These are phyloP conservation scores for Chrysomela aeneicollis DNA, from an alignment of 2,888 invertebrate genomes.

Conservation along the genomic window DNA sequence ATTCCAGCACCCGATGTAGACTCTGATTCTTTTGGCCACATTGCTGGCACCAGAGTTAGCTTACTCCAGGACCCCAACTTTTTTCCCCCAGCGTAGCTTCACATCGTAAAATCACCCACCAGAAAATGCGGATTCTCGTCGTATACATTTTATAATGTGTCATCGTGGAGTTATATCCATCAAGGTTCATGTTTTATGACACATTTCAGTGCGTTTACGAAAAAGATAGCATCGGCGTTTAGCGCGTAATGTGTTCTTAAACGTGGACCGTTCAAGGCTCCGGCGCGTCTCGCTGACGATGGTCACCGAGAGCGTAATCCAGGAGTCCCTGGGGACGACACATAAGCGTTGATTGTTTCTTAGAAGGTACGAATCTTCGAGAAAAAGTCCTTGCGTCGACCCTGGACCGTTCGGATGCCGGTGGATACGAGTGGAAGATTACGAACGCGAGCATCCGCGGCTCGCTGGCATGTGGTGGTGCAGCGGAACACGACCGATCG, in stretches of 20 bases:
- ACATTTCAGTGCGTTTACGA: not conserved
- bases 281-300: not conserved
- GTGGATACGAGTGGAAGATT: no score
- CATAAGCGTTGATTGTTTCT: not conserved
- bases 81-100: not conserved
- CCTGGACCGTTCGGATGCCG: no score
- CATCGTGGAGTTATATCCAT: slow-evolving; percentile 17
- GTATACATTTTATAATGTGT: slow-evolving; percentile 28
- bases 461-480: no score
- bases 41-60: no score
- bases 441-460: no score
- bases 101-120: slow-evolving; percentile 29
- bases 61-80: not conserved
- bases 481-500: no score
- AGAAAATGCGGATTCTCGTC: slow-evolving; percentile 25
- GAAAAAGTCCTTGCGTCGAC: not conserved
- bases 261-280: slow-evolving; percentile 15
- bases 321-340: not conserved
- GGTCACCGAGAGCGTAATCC: not conserved
- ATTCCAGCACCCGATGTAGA: no score
- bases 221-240: slow-evolving; percentile 17
- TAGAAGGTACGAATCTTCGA: not conserved
- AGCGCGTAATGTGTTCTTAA: slow-evolving; percentile 14
- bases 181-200: slow-evolving; percentile 12
- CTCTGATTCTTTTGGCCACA: no score